Percentiles rank a stretch among this genome's conserved stretches.
These are phyloP conservation scores for Sebastes elongatus DNA, from an alignment of 2,797 vertebrate species.

Conservation along the genomic window DNA sequence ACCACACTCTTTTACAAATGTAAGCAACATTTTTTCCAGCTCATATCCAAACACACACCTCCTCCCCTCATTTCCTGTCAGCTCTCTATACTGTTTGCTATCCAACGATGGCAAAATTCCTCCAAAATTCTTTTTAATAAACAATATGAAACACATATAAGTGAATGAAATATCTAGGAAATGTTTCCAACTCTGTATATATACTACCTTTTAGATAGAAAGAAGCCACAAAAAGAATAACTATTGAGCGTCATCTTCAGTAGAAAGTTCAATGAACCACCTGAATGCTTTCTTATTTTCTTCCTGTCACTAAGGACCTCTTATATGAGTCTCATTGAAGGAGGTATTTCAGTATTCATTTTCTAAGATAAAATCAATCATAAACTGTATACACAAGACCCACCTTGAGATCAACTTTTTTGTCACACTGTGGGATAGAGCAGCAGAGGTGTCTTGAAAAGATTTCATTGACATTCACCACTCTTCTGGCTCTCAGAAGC, in stretches of 20 bases:
- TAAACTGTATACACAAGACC: conserved; percentile 1
- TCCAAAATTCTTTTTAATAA: not conserved
- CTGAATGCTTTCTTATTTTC: not conserved
- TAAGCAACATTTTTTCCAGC: conserved; percentile 11
- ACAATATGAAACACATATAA: not conserved
- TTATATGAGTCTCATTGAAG: not conserved
- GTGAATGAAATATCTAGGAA: not conserved
- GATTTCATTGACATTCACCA: not conserved
- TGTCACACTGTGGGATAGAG: conserved; percentile 14
- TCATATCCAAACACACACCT: not conserved
- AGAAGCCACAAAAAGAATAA: not conserved
- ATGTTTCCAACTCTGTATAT: not conserved
- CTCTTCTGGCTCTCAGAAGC: not conserved
- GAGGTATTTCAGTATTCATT: not conserved
- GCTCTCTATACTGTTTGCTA: not conserved
- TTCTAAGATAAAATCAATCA: conserved; percentile 18
- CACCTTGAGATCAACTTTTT: conserved; percentile 16
- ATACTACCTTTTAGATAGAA: not conserved
- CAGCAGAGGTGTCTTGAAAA: conserved; percentile 17
- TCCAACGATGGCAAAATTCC: not conserved
- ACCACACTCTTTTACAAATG: conserved; percentile 2
- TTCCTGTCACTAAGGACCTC: not conserved
- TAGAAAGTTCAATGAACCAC: not conserved
- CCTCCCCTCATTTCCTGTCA: not conserved
- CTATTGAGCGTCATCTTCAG: not conserved